Evolutionary conservation across 2,113 vertebrate species (phyloP), one percentile per base, ranked within the genome.

Genomic region (Ptyas mucosa): DNA sequence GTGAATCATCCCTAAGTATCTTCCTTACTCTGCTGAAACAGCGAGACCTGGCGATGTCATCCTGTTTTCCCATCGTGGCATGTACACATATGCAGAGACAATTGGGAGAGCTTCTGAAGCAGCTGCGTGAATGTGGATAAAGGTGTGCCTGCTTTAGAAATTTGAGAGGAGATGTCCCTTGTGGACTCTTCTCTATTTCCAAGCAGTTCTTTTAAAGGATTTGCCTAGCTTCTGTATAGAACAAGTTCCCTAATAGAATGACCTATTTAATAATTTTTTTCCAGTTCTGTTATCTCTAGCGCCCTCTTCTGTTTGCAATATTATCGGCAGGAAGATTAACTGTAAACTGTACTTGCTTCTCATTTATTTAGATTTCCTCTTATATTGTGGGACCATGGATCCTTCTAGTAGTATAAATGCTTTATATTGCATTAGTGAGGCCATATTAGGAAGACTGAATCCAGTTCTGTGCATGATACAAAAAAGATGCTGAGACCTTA

Each of bases 201-300:
- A 81, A 81, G 75, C n/a, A 81, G n/a, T 39, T 81, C 6, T 81
- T 75, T 34, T 81, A 39, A 81, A 81, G 2, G 34, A 81, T 81
- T 81, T 81, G 75, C 75, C 34, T 43, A 81, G 75, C 75, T 39
- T 91, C 90, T 21, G 10, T 57, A 85, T 39, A 18, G 1, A 52
- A 69, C 18, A n/a, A 15, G 8, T 53, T 91, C 46, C 51, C 3
- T 23, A 61, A 29, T 2, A 85, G 55, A 57, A 12, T 20, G 54
- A 55, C 64, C 58, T 46, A 26, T 6, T 85, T 14, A 34, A 52
- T 75, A 20, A 3, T 51, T 26, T 85, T 11, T 3, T 0, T 9
- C n/a, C n/a, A 87, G 85, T 81, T 91, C 24, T 55, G 34, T 58
- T 53, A 88, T 39, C 91, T 88, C 81, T 92, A 88, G 55, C 54